phyloP scores from a whole-genome alignment of 2,113 vertebrate genomes.

The Strigops habroptila region DNA sequence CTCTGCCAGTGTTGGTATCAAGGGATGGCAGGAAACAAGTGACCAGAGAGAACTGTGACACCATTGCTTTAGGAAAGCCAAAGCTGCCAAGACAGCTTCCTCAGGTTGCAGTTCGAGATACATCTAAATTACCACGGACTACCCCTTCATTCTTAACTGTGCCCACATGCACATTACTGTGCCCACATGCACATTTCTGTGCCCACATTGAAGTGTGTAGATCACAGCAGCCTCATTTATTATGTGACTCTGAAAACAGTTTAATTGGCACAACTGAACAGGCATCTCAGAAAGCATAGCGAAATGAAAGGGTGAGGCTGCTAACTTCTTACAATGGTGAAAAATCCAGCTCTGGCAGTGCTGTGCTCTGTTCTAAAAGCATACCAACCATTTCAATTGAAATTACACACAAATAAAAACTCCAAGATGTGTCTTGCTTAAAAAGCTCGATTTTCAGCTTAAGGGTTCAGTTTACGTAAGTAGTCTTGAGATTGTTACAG shows the following conservation, averaged over 20 bases:
- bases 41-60: background rate
- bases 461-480: background rate
- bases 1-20: background rate
- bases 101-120: background rate
- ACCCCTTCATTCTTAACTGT: background rate
- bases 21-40: background rate
- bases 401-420: background rate
- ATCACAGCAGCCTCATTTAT: background rate
- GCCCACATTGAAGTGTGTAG: too few species aligned
- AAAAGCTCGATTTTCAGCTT: background rate
- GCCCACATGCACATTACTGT: background rate
- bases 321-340: background rate
- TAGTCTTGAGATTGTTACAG: background rate
- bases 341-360: background rate
- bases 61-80: background rate
- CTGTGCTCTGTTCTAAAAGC: background rate
- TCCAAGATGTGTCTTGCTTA: background rate
- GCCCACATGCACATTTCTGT: background rate
- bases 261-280: background rate
- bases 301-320: background rate
- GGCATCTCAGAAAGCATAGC: background rate
- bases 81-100: background rate
- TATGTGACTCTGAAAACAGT: background rate
- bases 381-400: background rate
- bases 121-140: background rate